Percentiles rank a stretch among this genome's conserved stretches.
These are phyloP conservation scores for Metaphire vulgaris DNA, from an alignment of 1,140 invertebrate species.

Conservation along the genomic window DNA sequence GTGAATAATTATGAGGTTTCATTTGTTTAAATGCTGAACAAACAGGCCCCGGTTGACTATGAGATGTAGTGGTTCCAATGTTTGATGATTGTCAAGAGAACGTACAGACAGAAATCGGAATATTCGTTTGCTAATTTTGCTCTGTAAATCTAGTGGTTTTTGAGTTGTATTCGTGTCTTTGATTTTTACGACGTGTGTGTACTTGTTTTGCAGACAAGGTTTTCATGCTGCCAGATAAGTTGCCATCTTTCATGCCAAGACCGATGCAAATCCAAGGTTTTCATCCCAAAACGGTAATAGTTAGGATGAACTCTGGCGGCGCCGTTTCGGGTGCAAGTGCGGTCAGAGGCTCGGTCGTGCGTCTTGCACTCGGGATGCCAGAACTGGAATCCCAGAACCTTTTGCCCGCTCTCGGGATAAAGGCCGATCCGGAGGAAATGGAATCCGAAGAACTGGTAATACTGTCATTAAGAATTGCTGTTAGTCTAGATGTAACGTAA, in stretches of 20 bases:
- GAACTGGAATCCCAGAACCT: background rate
- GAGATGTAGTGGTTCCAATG: too few species aligned
- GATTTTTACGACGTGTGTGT: too few species aligned
- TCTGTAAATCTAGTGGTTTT: too few species aligned
- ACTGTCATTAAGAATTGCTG: too few species aligned
- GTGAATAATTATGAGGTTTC: too few species aligned
- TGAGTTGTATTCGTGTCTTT: too few species aligned
- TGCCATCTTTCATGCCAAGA: background rate
- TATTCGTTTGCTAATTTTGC: too few species aligned
- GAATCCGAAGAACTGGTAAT: background rate
- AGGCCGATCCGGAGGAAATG: background rate
- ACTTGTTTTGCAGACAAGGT: constrained; percentile 2
- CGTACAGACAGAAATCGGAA: too few species aligned
- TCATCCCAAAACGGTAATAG: background rate
- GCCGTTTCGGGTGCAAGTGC: background rate
- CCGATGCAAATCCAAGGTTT: background rate
- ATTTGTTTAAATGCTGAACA: too few species aligned
- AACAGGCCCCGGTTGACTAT: too few species aligned
- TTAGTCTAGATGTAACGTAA: too few species aligned
- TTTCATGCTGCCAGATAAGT: background rate
- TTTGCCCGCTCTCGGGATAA: background rate
- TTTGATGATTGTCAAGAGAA: too few species aligned
- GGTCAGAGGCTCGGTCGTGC: background rate
- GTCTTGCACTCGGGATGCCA: background rate
- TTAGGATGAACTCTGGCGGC: background rate